Percentiles rank a stretch among this genome's conserved stretches.
These are phyloP conservation scores for Hermaeophaga mercurialis DNA, from an alignment of 2,888 invertebrate species.

Conservation along the genomic window DNA sequence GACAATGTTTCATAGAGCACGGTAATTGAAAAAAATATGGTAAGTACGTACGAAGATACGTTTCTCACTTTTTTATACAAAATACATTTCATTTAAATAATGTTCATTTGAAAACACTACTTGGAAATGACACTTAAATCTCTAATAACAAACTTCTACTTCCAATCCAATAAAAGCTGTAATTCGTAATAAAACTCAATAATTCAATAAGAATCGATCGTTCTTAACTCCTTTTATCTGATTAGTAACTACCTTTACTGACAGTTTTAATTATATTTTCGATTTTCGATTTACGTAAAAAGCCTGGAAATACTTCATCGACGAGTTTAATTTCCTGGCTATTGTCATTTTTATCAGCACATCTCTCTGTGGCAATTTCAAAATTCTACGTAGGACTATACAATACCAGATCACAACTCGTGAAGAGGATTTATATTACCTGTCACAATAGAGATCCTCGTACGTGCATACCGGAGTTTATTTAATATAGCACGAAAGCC, in stretches of 20 bases:
- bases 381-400: background rate
- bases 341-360: slow-evolving; percentile 1
- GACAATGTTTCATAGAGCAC: no score
- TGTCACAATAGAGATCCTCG: background rate
- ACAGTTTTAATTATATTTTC: slow-evolving; percentile 5
- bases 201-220: slow-evolving; percentile 1
- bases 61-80: no score
- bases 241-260: background rate
- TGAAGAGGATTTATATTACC: background rate
- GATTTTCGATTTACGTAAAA: slow-evolving; percentile 2
- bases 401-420: background rate
- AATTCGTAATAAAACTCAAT: background rate
- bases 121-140: no score
- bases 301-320: slow-evolving; percentile 4
- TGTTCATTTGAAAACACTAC: no score
- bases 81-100: no score
- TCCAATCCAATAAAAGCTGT: no score
- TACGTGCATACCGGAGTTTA: no score
- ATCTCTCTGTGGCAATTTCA: slow-evolving; percentile 2
- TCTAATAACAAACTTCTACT: no score
- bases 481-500: no score
- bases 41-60: no score
- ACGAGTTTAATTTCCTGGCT: slow-evolving; percentile 1
- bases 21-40: no score
- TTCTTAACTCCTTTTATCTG: background rate